Evolutionary conservation across 1,140 invertebrate genomes (phyloP).

Genomic region (Leptinotarsa undecemlineata): DNA sequence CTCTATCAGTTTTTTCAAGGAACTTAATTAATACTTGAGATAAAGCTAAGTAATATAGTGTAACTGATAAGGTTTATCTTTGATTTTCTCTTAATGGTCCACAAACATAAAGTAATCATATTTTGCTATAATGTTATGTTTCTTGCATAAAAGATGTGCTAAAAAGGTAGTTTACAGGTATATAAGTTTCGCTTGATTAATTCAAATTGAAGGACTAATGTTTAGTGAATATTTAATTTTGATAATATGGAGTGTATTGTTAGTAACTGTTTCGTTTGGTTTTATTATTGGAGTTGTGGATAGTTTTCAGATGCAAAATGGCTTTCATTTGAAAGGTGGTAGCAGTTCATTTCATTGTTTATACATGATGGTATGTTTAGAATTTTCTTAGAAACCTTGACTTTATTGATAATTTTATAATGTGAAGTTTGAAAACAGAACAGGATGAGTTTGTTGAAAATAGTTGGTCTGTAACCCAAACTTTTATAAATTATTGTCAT

Average conservation of each 20-base stretch:
- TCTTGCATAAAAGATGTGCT: neutral
- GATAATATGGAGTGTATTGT: conserved; percentile 25
- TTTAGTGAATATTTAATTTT: conserved; percentile 13
- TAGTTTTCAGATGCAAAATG: conserved; percentile 12
- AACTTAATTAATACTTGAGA: neutral
- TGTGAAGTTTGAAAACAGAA: too few species aligned
- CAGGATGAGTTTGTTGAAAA: too few species aligned
- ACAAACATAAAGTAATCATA: neutral
- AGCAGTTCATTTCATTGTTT: conserved; percentile 13
- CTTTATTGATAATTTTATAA: too few species aligned
- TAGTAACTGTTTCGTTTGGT: conserved; percentile 29
- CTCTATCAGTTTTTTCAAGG: neutral
- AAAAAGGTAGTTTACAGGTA: conserved; percentile 1
- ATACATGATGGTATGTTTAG: conserved; percentile 15
- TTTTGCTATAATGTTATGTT: conserved; percentile 10
- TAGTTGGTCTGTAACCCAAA: too few species aligned
- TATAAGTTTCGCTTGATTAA: neutral
- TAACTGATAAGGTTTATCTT: neutral
- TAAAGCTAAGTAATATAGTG: neutral
- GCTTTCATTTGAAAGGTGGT: conserved; percentile 19
- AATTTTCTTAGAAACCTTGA: neutral
- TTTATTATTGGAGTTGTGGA: conserved; percentile 29
- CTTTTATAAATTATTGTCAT: too few species aligned
- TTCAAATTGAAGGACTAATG: conserved; percentile 13
- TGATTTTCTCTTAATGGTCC: neutral